A percentile compares a stretch with the other conserved stretches of the same genome.
Evolutionary conservation across 2,888 invertebrate genomes (phyloP).

Genomic region (Drosophila cognata): DNA sequence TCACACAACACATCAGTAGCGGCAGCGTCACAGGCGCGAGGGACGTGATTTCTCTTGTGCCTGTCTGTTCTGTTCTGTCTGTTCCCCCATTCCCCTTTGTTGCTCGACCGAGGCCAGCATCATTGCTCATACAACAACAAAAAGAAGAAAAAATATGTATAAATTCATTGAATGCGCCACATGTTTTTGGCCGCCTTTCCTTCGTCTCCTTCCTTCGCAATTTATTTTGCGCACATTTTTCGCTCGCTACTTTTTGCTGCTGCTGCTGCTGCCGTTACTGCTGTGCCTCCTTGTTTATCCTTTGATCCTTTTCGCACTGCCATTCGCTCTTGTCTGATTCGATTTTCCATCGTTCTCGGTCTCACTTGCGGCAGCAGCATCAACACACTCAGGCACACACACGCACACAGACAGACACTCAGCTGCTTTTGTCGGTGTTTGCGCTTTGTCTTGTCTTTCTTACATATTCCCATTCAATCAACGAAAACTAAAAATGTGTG

Average conservation of each 20-base stretch:
- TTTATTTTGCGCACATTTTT: slow-evolving; percentile 68
- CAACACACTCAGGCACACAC: slow-evolving; percentile 31
- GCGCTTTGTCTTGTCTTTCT: slow-evolving; percentile 43
- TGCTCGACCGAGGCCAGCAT: slow-evolving; percentile 45
- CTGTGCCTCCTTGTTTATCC: slow-evolving; percentile 71
- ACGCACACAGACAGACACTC: slow-evolving; percentile 38
- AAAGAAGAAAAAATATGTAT: slow-evolving; percentile 22
- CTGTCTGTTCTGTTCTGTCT: slow-evolving; percentile 57
- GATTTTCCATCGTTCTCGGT: slow-evolving; percentile 61
- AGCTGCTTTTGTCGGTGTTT: slow-evolving; percentile 63
- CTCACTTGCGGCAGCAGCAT: slow-evolving; percentile 53
- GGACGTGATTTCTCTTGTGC: slow-evolving; percentile 80
- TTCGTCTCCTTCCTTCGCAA: slow-evolving; percentile 29
- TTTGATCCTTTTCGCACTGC: slow-evolving; percentile 63
- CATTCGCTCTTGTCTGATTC: slow-evolving; percentile 72
- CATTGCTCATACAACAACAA: slow-evolving; percentile 45
- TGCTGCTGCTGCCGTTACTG: slow-evolving; percentile 15
- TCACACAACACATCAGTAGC: background rate
- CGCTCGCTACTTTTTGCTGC: slow-evolving; percentile 33
- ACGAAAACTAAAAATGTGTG: slow-evolving; percentile 64
- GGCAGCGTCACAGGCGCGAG: slow-evolving; percentile 61
- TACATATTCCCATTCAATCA: slow-evolving; percentile 55
- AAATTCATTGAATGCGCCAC: slow-evolving; percentile 73
- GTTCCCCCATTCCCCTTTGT: slow-evolving; percentile 25
- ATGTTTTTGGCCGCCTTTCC: slow-evolving; percentile 68